Evolutionary conservation across 1,140 invertebrate species (phyloP), one percentile per base, ranked within the genome.

Genomic region (Ganaspis sp.): DNA sequence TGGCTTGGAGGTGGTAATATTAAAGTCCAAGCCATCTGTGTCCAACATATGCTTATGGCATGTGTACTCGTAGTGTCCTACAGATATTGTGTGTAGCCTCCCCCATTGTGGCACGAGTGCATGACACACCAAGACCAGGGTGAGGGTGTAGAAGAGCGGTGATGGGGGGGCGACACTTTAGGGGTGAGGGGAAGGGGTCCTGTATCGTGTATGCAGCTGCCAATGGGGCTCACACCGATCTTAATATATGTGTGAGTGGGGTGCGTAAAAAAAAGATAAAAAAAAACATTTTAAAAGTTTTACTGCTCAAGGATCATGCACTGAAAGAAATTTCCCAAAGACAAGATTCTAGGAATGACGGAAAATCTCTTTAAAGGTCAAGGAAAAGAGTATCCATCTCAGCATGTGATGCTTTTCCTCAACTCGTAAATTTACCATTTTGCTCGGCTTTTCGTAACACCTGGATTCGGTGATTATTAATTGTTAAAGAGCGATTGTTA

Each of bases 1-100:
- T 45, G 54, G 37, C 26, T 73, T 73, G 74, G 74, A 69, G 76
- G 76, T 74, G 79, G 73, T 72, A 79, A 83, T 80, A 80, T 87
- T 87, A 87, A 87, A 81, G 81, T 80, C 74, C 76, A 80, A 34
- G 79, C 84, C 87, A 89, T 87, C 85, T 89, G 87, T 82, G 83
- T 81, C 70, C 82, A 78, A 84, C 84, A 87, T 89, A 86, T 87
- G 83, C 82, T 80, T 78, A 81, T 78, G 77, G 81, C 83, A 85
- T 84, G 83, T 86, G 82, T 81, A 82, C 76, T 82, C 77, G 72
- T 75, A 78, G 83, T 82, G 85, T 87, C 81, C 82, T 81, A 81
- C 79, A 80, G 79, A 81, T 81, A 84, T 83, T 86, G 85, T 88
- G 80, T 84, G 82, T 85, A 85, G 72, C 83, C 84, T 86, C 83